Conservation (phyloP, 1,140 invertebrate species). For the Ostrea edulis region DNA sequence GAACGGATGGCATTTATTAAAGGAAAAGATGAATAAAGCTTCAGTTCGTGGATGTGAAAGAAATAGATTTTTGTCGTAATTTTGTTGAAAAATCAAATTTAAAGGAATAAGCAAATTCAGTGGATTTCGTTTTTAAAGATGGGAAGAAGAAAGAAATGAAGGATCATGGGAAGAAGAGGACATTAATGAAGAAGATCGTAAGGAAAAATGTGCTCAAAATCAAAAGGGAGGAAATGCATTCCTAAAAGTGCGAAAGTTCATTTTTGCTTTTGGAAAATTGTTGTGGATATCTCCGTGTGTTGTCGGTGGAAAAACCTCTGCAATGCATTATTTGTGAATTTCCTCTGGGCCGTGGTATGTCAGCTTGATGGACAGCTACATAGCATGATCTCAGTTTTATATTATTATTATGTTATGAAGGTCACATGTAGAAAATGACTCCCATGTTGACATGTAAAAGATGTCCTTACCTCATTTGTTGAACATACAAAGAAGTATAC, state of each 20-base stretch:
- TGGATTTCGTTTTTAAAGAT: background rate
- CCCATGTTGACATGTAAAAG: background rate
- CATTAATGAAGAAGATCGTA: background rate
- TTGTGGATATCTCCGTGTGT: background rate
- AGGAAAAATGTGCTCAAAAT: background rate
- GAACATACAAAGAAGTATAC: no score
- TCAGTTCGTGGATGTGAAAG: background rate
- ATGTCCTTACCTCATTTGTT: no score
- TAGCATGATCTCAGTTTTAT: conserved; percentile 13
- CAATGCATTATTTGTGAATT: conserved; percentile 26
- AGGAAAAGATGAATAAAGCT: background rate
- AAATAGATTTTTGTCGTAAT: background rate
- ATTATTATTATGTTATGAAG: background rate
- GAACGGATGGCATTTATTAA: background rate
- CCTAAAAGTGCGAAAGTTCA: background rate
- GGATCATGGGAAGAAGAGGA: background rate
- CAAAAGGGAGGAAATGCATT: background rate
- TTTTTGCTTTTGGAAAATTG: background rate
- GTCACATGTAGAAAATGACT: conserved; percentile 17
- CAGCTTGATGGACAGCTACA: conserved; percentile 5
- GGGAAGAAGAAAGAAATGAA: background rate
- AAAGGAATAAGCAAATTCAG: background rate
- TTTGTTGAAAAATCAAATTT: background rate
- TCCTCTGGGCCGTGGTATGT: conserved; percentile 22
- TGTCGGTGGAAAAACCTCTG: conserved; percentile 32